phyloP scores from a whole-genome alignment of 2,113 vertebrate species.

The Potamarius usumacintae region DNA sequence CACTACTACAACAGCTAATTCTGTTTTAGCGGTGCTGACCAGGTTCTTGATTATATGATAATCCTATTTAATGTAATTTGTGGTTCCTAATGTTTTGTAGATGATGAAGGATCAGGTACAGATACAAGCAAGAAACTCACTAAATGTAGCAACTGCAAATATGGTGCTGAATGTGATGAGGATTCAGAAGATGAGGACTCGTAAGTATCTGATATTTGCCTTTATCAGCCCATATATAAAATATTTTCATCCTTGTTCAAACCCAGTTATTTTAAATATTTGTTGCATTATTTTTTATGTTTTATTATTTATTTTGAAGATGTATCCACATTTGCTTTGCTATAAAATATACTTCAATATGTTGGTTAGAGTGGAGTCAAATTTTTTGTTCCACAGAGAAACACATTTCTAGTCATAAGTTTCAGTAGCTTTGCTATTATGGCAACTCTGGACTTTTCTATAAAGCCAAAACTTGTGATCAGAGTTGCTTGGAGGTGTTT shows the following conservation, averaged over 20 bases:
- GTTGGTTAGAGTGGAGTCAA: background rate
- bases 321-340: background rate
- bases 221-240: background rate
- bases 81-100: constrained; percentile 65
- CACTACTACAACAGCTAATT: background rate
- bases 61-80: background rate
- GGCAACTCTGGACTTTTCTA: background rate
- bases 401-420: background rate
- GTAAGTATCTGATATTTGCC: constrained; percentile 70
- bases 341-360: background rate
- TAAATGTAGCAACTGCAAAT: constrained; percentile 95
- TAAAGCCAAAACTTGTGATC: background rate
- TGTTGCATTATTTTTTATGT: background rate
- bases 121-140: constrained; percentile 85
- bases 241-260: background rate
- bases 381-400: background rate
- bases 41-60: background rate
- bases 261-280: background rate
- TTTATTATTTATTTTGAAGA: background rate
- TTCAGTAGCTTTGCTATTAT: background rate
- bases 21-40: background rate
- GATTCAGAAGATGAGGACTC: constrained; percentile 89
- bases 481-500: background rate
- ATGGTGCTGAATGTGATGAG: constrained; percentile 96
- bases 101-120: constrained; percentile 90